Conservation (phyloP, 2,797 vertebrate genomes). For the Schizopygopsis malacanthus region DNA sequence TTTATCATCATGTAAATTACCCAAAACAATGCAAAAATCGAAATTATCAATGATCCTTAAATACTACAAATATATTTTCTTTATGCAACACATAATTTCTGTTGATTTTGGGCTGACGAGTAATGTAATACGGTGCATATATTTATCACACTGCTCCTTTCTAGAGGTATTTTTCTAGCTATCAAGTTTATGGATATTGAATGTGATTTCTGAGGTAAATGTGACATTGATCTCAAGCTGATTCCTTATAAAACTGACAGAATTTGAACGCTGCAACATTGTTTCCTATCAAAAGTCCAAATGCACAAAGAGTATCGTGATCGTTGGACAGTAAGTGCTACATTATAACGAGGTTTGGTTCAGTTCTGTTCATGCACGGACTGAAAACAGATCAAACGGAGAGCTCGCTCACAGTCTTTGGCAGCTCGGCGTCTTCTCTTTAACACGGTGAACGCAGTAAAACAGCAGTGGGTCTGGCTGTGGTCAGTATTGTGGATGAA, state of each 20-base stretch:
- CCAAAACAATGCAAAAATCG: background rate
- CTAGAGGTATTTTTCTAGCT: background rate
- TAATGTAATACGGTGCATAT: background rate
- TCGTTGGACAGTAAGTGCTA: background rate
- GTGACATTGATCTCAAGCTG: too few relatives aligned
- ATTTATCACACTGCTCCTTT: background rate
- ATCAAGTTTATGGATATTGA: too few relatives aligned
- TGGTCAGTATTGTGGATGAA: background rate
- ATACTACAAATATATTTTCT: background rate
- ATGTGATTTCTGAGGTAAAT: too few relatives aligned
- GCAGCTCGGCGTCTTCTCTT: background rate
- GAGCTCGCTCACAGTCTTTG: background rate
- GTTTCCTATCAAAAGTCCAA: background rate
- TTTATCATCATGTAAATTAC: background rate
- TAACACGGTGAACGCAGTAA: constrained; percentile 17
- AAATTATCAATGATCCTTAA: background rate
- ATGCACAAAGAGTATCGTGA: background rate
- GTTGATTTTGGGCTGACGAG: background rate
- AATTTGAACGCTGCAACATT: background rate
- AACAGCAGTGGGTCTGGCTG: constrained; percentile 39
- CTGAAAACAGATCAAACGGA: too few relatives aligned
- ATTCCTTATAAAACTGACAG: background rate
- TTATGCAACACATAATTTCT: background rate
- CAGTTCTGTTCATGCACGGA: background rate
- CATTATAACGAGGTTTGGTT: background rate